A percentile compares a stretch with the other conserved stretches of the same genome.
Evolutionary conservation across 2,113 vertebrate genomes (phyloP).

Genomic region (Furnarius figulus): DNA sequence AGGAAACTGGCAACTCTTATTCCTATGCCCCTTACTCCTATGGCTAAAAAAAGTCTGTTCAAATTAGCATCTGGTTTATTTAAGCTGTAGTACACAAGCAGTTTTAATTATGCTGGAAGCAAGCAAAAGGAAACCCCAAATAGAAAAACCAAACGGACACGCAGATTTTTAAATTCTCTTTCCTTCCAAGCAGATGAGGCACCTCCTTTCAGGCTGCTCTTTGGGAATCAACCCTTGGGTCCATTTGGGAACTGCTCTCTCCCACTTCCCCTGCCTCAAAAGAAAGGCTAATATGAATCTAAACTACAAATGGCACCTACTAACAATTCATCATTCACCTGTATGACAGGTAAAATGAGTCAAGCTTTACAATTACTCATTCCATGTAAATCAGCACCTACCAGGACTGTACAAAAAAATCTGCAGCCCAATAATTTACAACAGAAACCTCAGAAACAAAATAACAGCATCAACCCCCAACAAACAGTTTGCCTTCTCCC

Average conservation of each 20-base stretch:
- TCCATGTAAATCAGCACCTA: accelerated
- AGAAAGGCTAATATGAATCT: not conserved
- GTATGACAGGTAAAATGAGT: not conserved
- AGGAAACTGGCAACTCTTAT: not conserved
- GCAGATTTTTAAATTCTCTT: not conserved
- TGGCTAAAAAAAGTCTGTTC: not conserved
- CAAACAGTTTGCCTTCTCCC: not conserved
- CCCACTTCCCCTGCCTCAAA: not conserved
- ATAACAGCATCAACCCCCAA: not conserved
- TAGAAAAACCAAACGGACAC: not conserved
- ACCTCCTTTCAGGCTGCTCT: not conserved
- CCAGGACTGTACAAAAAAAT: not conserved
- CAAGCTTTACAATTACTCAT: not conserved
- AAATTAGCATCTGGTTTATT: not conserved
- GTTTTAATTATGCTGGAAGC: not conserved
- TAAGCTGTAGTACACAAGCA: not conserved
- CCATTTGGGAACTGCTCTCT: not conserved
- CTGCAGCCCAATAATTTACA: not conserved
- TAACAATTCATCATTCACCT: not conserved
- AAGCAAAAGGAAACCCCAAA: conserved; percentile 28
- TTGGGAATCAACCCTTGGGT: not conserved
- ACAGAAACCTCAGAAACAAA: not conserved
- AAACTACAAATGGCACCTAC: not conserved
- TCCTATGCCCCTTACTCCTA: not conserved
- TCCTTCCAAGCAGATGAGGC: not conserved